These are phyloP conservation scores for Bufotes viridis DNA, from an alignment of 2,797 vertebrate species.

Conservation along the genomic window DNA sequence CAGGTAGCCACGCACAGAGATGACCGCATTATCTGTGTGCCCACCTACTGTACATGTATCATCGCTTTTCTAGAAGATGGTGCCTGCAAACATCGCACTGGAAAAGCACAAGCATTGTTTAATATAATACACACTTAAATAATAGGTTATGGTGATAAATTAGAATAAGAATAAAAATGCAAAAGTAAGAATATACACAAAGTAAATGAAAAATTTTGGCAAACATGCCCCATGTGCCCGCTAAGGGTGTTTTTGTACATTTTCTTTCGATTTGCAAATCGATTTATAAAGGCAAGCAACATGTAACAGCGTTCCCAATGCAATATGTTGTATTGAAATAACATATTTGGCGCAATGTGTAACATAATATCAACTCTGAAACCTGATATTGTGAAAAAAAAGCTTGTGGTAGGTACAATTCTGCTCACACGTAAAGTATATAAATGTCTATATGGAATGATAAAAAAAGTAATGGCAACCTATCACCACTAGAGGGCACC, in stretches of 20 bases:
- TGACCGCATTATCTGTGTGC: not conserved
- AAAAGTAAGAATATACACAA: constrained; percentile 36
- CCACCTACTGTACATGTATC: not conserved
- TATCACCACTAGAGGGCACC: constrained; percentile 74
- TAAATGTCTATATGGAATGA: constrained; percentile 46
- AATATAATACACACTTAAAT: constrained; percentile 51
- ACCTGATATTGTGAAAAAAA: not conserved
- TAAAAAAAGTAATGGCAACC: constrained; percentile 15
- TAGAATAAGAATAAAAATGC: constrained; percentile 2
- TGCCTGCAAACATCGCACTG: not conserved
- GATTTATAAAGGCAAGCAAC: constrained; percentile 37
- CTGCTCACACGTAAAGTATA: not conserved
- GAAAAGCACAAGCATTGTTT: constrained; percentile 13
- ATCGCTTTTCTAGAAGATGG: not conserved
- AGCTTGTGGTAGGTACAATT: constrained; percentile 26
- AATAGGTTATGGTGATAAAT: constrained; percentile 23
- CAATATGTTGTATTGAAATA: constrained; percentile 17
- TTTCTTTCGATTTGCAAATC: constrained; percentile 25
- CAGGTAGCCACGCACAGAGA: not conserved
- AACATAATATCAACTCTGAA: not conserved
- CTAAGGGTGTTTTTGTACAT: constrained; percentile 6
- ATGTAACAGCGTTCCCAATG: constrained; percentile 19
- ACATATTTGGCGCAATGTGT: constrained; percentile 20
- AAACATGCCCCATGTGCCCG: constrained; percentile 16
- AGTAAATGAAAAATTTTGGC: constrained; percentile 7